A percentile compares a stretch with the other conserved stretches of the same genome.
These are phyloP conservation scores for Cryptoprocta ferox DNA, from an alignment of 2,797 vertebrate species.

Conservation along the genomic window DNA sequence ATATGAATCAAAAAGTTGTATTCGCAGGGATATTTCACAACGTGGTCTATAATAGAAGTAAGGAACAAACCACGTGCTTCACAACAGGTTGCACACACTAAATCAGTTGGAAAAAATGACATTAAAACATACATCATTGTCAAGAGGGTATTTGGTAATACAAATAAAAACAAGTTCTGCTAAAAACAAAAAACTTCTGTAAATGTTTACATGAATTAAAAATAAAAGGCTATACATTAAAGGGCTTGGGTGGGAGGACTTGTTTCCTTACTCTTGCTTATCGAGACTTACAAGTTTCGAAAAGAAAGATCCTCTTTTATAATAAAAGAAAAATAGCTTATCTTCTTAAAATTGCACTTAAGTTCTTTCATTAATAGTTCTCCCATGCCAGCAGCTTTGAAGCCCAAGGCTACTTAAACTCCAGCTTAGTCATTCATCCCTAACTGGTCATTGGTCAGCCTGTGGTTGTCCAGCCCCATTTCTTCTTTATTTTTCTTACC, in stretches of 20 bases:
- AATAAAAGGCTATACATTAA: neutral
- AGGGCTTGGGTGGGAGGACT: neutral
- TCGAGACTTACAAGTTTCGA: neutral
- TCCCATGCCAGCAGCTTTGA: neutral
- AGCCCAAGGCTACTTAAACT: neutral
- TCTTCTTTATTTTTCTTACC: neutral
- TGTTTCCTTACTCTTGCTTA: slow-evolving; percentile 43
- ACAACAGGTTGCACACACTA: neutral
- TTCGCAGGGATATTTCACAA: neutral
- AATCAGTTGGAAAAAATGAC: neutral
- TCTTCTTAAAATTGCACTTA: neutral
- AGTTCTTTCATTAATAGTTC: neutral
- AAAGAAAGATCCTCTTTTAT: neutral
- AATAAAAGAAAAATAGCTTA: neutral
- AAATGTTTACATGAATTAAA: slow-evolving; percentile 10
- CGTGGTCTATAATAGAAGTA: neutral
- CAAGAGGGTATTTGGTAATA: neutral
- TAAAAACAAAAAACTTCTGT: neutral
- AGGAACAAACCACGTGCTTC: neutral
- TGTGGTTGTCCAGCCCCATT: neutral
- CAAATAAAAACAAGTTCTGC: neutral
- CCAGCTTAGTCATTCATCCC: neutral
- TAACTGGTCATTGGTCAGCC: no score
- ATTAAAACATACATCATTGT: neutral
- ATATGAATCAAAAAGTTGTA: neutral